These are phyloP conservation scores for Cheilosia vulpina DNA, from an alignment of 2,888 invertebrate species.

Conservation along the genomic window DNA sequence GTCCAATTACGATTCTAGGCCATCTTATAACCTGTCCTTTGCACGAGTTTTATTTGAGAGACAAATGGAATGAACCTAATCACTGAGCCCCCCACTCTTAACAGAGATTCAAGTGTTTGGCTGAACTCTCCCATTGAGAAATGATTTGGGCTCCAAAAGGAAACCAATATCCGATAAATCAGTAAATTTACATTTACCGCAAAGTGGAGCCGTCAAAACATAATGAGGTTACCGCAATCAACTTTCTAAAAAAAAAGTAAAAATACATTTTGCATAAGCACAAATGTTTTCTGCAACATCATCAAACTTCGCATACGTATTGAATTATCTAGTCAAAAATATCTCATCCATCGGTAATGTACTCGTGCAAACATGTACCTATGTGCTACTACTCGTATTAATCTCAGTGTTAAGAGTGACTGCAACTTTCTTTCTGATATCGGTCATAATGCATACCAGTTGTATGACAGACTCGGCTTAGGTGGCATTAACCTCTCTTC, in stretches of 20 bases:
- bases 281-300: constrained; percentile 7
- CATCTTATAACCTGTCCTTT: too few relatives aligned
- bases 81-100: too few relatives aligned
- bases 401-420: constrained; percentile 12
- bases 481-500: constrained; percentile 45
- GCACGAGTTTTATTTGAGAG: too few relatives aligned
- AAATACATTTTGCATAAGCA: constrained; percentile 4
- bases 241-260: constrained; percentile 42
- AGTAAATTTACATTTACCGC: not conserved
- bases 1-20: too few relatives aligned
- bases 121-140: too few relatives aligned
- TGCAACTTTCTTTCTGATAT: constrained; percentile 43
- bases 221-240: constrained; percentile 30
- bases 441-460: constrained; percentile 21
- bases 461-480: constrained; percentile 24
- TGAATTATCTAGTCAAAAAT: constrained; percentile 13
- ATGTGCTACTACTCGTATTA: not conserved
- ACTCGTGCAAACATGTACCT: constrained; percentile 33
- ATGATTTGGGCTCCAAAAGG: too few relatives aligned
- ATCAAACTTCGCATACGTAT: not conserved
- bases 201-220: constrained; percentile 5
- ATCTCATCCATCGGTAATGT: constrained; percentile 30
- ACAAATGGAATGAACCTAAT: too few relatives aligned
- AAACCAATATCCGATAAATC: too few relatives aligned
- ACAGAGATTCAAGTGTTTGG: too few relatives aligned